Evolutionary conservation across 2,797 vertebrate species (phyloP).

Genomic region (Bufotes viridis): DNA sequence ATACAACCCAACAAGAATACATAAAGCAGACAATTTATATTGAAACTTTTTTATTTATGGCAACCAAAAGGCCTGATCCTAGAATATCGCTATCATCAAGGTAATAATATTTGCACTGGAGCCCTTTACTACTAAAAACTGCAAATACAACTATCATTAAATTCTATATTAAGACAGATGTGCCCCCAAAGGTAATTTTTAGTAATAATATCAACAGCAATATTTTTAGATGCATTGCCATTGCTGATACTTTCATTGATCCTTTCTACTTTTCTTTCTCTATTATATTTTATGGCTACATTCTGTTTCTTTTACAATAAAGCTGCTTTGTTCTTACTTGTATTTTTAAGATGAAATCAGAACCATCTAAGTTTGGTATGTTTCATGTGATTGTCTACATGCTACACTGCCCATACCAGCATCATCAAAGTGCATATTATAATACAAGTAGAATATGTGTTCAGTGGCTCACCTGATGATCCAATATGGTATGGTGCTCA

Average conservation of each 20-base stretch:
- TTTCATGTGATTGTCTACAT: neutral
- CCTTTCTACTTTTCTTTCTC: constrained; percentile 19
- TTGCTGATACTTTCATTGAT: constrained; percentile 42
- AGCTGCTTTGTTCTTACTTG: neutral
- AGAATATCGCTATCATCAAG: constrained; percentile 42
- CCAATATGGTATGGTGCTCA: no score
- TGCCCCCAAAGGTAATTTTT: constrained; percentile 36
- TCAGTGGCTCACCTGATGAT: no score
- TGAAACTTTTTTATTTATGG: constrained; percentile 39
- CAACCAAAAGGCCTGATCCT: constrained; percentile 27
- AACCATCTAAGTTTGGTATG: no score
- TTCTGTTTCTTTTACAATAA: neutral
- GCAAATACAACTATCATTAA: constrained; percentile 47
- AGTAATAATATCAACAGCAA: constrained; percentile 32
- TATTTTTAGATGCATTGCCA: constrained; percentile 47
- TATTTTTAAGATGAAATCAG: neutral
- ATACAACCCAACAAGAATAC: constrained; percentile 33
- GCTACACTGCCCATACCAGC: neutral
- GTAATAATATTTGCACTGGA: constrained; percentile 40
- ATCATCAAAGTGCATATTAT: neutral
- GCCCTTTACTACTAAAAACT: constrained; percentile 38
- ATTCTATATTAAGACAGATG: constrained; percentile 49
- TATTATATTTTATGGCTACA: constrained; percentile 47
- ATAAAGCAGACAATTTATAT: constrained; percentile 51
- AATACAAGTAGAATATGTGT: no score